phyloP scores from a whole-genome alignment of 2,113 vertebrate genomes.

The cat (Felis catus) region F.catus_Fca126_mat1.0 CM031420.1:12186501-12187000 shows the following conservation, averaged over 20 bases:
- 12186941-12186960: too few relatives aligned
- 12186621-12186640: background rate
- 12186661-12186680: background rate
- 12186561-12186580: background rate
- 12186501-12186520: background rate
- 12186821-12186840: too few relatives aligned
- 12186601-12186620: background rate
- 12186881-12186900: too few relatives aligned
- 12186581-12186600: background rate
- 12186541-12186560: too few relatives aligned
- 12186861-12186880: too few relatives aligned
- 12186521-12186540: background rate
- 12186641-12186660: background rate
- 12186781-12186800: too few relatives aligned
- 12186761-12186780: background rate
- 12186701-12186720: background rate
- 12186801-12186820: too few relatives aligned
- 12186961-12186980: too few relatives aligned
- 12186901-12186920: too few relatives aligned
- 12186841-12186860: too few relatives aligned
- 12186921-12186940: too few relatives aligned
- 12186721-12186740: background rate
- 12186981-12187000: too few relatives aligned
- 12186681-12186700: background rate
- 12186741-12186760: background rate